phyloP scores from a whole-genome alignment of 2,797 vertebrate genomes.

The Antrozous pallidus region DNA sequence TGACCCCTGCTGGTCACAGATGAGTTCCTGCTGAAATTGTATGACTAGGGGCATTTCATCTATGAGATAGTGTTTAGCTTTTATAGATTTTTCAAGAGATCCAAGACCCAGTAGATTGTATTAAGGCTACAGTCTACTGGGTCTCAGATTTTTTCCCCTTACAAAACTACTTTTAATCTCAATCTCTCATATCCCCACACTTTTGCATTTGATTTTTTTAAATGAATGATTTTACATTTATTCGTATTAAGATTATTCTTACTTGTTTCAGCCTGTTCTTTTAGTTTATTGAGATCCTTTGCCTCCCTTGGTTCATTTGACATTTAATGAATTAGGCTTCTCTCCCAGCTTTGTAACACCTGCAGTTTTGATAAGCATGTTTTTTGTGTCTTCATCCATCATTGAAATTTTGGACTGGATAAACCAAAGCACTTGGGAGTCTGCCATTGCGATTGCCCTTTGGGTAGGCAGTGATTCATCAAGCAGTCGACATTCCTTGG shows the following conservation, averaged over 20 bases:
- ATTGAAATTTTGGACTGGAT: slow-evolving; percentile 31
- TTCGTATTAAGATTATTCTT: background rate
- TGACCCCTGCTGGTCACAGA: background rate
- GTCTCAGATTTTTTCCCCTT: background rate
- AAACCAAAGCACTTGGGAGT: slow-evolving; percentile 16
- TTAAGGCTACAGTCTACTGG: background rate
- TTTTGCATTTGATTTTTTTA: background rate
- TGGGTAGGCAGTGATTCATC: slow-evolving; percentile 23
- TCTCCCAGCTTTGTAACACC: slow-evolving; percentile 42
- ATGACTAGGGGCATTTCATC: background rate
- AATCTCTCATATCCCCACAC: background rate
- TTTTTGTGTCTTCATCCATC: slow-evolving; percentile 63
- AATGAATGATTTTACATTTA: background rate
- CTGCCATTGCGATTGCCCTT: slow-evolving; percentile 7
- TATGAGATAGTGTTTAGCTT: background rate
- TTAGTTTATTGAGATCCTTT: background rate
- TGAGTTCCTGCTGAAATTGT: background rate
- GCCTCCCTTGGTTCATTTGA: slow-evolving; percentile 43
- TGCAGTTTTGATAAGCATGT: slow-evolving; percentile 53
- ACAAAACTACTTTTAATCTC: background rate
- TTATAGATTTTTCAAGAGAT: background rate
- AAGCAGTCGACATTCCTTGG: background rate
- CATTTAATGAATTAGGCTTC: slow-evolving; percentile 35
- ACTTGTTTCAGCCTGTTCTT: background rate
- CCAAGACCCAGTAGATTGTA: background rate